Evolutionary conservation across 2,888 invertebrate species (phyloP), one percentile per base, ranked within the genome.

Genomic region (Crepidodera aurea): DNA sequence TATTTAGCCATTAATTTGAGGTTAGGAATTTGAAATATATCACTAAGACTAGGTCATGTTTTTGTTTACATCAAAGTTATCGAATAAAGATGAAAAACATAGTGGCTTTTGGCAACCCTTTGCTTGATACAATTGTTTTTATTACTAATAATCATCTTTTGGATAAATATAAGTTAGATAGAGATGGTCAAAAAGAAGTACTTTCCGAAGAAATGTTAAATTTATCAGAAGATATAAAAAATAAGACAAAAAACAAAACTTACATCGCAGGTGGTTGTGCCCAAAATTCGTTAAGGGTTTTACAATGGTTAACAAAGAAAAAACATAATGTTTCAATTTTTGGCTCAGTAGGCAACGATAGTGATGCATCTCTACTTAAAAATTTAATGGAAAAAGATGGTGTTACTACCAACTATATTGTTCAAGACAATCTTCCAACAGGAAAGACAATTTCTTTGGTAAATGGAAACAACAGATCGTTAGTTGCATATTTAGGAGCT

Each of bases 401-500:
- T 22, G 82, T 85, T 19, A 74, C 79, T 55, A 77, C 83, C 7
- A 77, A 79, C 78, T 79, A 79, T 67, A 65, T 74, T 8, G 65
- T 66, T 44, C 76, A 78, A 25, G 72, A 78, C 18, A 70, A 77
- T 22, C 67, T 77, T 32, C 77, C 80, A 16, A 86, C 86, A 0
- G 87, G 86, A 1, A 80, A 81, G 34, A 84, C 84, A 50, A 75
- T 86, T 51, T 84, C 84, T 53, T 75, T 87, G 44, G 78, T 84
- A 19, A 78, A 81, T 44, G 79, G 81, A 1, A 73, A 78, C 2
- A 78, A 79, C 44, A 80, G 85, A 18, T 83, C 84, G 0, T 72
- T 86, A 7, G 82, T 83, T 39, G 86, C 86, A 1, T 82, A 84
- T 69, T 79, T 86, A 58, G 86, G 86, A 1, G 86, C 87, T 4